Percentiles rank a stretch among this genome's conserved stretches.
phyloP scores from a whole-genome alignment of 2,888 invertebrate species.

The Harpalus rubripes region DNA sequence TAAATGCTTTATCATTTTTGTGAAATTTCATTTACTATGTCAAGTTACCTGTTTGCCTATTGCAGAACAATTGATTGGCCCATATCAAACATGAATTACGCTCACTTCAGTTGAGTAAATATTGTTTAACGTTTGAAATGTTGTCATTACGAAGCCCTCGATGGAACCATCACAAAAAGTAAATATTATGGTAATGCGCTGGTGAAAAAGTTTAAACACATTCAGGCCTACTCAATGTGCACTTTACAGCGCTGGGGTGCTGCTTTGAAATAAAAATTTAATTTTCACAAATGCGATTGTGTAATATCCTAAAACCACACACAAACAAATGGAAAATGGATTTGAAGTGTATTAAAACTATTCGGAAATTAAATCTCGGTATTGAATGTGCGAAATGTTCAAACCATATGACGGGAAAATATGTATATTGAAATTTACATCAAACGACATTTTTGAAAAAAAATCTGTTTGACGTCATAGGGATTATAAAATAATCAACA shows the following conservation, averaged over 20 bases:
- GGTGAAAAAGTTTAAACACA: conserved; percentile 36
- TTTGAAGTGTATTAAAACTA: conserved; percentile 3
- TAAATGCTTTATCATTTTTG: no score
- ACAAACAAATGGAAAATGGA: neutral
- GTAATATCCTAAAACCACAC: conserved; percentile 20
- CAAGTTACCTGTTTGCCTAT: conserved; percentile 10
- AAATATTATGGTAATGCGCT: conserved; percentile 36
- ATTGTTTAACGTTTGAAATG: conserved; percentile 38
- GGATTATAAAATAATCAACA: neutral
- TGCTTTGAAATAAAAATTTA: conserved; percentile 39
- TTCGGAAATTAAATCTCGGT: neutral
- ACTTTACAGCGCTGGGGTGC: neutral
- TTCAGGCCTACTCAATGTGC: conserved; percentile 6
- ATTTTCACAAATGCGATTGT: conserved; percentile 38
- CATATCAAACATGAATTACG: conserved; percentile 34
- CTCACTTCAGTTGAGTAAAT: conserved; percentile 31
- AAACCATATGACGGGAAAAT: neutral
- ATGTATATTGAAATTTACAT: conserved; percentile 1
- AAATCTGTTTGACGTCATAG: neutral
- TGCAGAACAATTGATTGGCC: conserved; percentile 22
- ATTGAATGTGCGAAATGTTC: neutral
- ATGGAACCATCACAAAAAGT: conserved; percentile 45
- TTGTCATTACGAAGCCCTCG: conserved; percentile 30
- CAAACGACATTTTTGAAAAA: neutral
- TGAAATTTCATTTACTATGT: neutral